These are phyloP conservation scores for Gymnarchus niloticus DNA, from an alignment of 2,113 vertebrate genomes.

Conservation along the genomic window DNA sequence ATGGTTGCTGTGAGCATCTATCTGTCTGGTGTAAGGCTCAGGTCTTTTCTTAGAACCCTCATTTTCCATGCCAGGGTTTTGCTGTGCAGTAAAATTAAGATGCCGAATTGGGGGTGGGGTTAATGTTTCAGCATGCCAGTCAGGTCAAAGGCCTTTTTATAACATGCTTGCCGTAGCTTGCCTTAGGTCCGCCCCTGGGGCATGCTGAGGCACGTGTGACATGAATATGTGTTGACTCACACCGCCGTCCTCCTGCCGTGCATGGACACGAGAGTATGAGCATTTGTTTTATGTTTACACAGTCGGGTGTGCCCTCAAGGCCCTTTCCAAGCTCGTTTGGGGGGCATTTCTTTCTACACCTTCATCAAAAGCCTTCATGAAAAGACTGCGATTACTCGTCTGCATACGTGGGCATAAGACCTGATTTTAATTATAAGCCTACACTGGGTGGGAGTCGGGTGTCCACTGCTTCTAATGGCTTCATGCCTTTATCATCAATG, in stretches of 20 bases:
- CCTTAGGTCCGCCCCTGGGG: background rate
- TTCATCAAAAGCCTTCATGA: background rate
- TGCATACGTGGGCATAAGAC: no score
- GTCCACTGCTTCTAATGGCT: background rate
- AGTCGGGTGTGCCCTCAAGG: background rate
- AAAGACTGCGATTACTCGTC: background rate
- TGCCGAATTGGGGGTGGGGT: conserved; percentile 33
- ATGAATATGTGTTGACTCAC: conserved; percentile 33
- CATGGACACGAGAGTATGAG: no score
- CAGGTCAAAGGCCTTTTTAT: conserved; percentile 53
- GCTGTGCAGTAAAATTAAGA: conserved; percentile 38
- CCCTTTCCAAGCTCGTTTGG: background rate
- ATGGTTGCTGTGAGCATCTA: conserved; percentile 45
- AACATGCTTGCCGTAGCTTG: conserved; percentile 30
- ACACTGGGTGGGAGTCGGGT: background rate
- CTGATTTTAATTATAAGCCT: no score
- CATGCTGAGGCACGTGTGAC: conserved; percentile 20
- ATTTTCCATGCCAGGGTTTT: conserved; percentile 36
- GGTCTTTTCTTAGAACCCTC: conserved; percentile 32
- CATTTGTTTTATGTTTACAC: background rate
- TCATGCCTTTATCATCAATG: no score
- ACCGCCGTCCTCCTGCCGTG: conserved; percentile 18
- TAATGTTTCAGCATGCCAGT: conserved; percentile 39
- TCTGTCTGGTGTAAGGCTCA: conserved; percentile 39
- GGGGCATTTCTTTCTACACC: background rate